Evolutionary conservation across 2,113 vertebrate species (phyloP).

Genomic region (Sterna hirundo): DNA sequence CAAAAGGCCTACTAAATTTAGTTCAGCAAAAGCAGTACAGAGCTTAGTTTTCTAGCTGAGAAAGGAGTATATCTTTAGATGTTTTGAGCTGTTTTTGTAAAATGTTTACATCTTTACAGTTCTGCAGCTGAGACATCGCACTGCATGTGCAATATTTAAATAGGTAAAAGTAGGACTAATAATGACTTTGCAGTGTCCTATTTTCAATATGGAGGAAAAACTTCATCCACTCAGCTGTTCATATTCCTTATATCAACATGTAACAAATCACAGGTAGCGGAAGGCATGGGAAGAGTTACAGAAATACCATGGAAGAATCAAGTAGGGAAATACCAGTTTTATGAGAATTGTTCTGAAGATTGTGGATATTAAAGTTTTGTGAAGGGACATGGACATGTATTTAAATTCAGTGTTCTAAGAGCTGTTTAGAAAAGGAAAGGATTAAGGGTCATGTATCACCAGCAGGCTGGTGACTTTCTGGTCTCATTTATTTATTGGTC

Average conservation of each 20-base stretch:
- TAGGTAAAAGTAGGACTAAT: not conserved
- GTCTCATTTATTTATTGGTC: not conserved
- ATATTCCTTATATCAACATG: not conserved
- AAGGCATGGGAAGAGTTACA: not conserved
- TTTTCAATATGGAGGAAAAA: not conserved
- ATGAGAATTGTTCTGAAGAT: not conserved
- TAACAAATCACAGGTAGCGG: accelerated
- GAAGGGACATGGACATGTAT: not conserved
- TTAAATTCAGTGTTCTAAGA: not conserved
- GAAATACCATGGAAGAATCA: not conserved
- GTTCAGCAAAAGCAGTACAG: not conserved
- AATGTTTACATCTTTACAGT: not conserved
- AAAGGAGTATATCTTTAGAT: not conserved
- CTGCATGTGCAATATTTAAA: not conserved
- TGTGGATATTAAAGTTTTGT: not conserved
- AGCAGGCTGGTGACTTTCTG: not conserved
- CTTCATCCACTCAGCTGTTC: not conserved
- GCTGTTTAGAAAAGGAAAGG: not conserved
- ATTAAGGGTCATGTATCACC: not conserved
- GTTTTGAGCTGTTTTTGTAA: not conserved
- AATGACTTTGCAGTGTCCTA: not conserved
- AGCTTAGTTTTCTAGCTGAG: not conserved
- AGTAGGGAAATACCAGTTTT: not conserved
- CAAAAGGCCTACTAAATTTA: not conserved
- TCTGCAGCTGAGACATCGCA: not conserved